A percentile compares a stretch with the other conserved stretches of the same genome.
These are phyloP conservation scores for Malacoctenus gilli DNA, from an alignment of 2,797 vertebrate genomes.

Conservation along the genomic window DNA sequence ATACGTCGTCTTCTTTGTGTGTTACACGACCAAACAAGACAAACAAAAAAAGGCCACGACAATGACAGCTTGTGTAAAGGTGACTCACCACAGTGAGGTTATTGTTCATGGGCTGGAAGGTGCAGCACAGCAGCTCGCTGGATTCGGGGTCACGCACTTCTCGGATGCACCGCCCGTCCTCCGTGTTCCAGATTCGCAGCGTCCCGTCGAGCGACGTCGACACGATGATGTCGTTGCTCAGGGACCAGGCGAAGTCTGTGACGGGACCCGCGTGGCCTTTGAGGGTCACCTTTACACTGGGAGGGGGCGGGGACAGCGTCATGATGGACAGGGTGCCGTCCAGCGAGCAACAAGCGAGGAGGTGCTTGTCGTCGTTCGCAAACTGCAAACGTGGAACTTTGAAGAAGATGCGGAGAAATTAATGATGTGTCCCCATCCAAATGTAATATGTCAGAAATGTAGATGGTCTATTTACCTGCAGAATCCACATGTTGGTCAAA, in stretches of 20 bases:
- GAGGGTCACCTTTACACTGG: constrained; percentile 87
- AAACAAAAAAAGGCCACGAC: neutral
- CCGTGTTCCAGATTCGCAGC: constrained; percentile 93
- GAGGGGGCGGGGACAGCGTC: constrained; percentile 88
- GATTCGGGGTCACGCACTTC: constrained; percentile 90
- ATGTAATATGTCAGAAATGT: neutral
- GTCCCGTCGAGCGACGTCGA: constrained; percentile 92
- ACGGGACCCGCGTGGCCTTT: constrained; percentile 89
- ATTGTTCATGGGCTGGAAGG: constrained; percentile 96
- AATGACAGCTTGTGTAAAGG: neutral
- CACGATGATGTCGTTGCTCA: constrained; percentile 94
- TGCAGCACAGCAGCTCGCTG: constrained; percentile 92
- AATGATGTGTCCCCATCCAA: neutral
- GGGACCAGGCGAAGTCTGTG: constrained; percentile 94
- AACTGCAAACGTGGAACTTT: constrained; percentile 93
- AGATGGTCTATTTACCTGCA: constrained; percentile 78
- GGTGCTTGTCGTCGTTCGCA: constrained; percentile 93
- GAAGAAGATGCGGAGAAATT: neutral
- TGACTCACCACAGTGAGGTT: constrained; percentile 93
- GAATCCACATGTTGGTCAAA: constrained; percentile 96
- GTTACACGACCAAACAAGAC: neutral
- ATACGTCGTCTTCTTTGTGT: neutral
- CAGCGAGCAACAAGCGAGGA: constrained; percentile 93
- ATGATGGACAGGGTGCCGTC: constrained; percentile 93
- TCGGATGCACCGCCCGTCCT: constrained; percentile 92